Evolutionary conservation across 2,797 vertebrate species (phyloP), one percentile per base, ranked within the genome.

Genomic region (Cyprinella venusta): DNA sequence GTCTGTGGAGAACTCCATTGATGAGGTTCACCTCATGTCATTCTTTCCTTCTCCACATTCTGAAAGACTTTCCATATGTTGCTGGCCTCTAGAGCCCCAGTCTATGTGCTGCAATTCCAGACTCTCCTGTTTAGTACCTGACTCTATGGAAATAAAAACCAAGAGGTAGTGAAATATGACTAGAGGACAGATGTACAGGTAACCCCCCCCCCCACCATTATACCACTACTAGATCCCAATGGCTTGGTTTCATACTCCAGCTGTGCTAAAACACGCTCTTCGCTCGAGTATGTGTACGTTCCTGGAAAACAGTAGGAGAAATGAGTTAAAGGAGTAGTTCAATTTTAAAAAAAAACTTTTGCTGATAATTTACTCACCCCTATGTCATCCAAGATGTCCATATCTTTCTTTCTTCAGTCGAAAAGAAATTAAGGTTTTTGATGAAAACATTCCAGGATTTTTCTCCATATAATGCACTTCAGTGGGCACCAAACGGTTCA

Each of bases 61-160:
- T 68, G 24, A 77, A 45, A 54, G 80, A 79, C 69, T 83, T 86
- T 85, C 80, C 84, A 79, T 85, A 82, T 82, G 76, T 63, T 79
- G 15, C 38, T 59, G 61, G 40, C 40, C 61, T 82, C 76, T 42
- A 50, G 76, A 83, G 61, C 13, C 33, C 13, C 19, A 48, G 68
- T 79, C 30, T 68, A 36, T 18, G 1, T 63, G 77, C 69, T 26
- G 30, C 21, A 67, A 78, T 54, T 74, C 36, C 70, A 79, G 69
- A 81, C 81, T 65, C 78, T 76, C 45, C 67, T 56, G 5, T 81
- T 36, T 63, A 82, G 70, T 50, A 54, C 40, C 70, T 36, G 78
- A 76, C 56, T 65, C 26, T 64, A 15, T 15, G 52, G 61, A 70
- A 40, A 65, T 64, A 77, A 81, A 69, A 50, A 56, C 40, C 61